phyloP scores from a whole-genome alignment of 2,888 invertebrate species.

The Lochmaea crataegi region DNA sequence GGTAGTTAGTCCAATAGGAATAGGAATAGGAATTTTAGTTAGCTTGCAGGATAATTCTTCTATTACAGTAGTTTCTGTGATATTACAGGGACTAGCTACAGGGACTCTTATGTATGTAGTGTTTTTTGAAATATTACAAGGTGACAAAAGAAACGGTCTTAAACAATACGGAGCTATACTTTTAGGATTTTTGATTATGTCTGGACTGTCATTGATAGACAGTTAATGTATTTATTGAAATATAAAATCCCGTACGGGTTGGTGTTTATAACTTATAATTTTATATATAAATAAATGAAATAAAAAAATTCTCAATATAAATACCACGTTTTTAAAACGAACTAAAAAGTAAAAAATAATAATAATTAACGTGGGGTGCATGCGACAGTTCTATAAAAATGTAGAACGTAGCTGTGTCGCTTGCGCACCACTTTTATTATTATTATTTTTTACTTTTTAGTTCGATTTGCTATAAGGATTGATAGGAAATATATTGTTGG shows the following conservation, averaged over 20 bases:
- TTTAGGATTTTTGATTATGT: conserved; percentile 79
- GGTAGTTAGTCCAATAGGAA: conserved; percentile 83
- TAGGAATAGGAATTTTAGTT: conserved; percentile 78
- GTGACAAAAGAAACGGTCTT: conserved; percentile 70
- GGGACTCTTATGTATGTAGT: conserved; percentile 95
- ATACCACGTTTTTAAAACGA: too few relatives aligned
- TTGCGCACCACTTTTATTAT: too few relatives aligned
- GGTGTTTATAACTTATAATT: neutral
- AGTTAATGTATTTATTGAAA: too few relatives aligned
- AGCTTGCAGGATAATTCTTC: conserved; percentile 71
- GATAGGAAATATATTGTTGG: too few relatives aligned
- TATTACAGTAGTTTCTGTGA: conserved; percentile 73
- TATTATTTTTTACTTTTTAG: too few relatives aligned
- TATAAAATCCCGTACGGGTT: neutral
- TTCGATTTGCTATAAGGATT: too few relatives aligned
- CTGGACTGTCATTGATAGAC: conserved; percentile 62
- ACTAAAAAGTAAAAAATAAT: too few relatives aligned
- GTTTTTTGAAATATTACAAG: conserved; percentile 92
- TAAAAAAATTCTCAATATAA: neutral
- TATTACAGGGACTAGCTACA: conserved; percentile 86
- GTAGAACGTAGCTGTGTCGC: too few relatives aligned
- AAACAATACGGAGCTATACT: conserved; percentile 75
- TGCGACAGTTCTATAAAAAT: too few relatives aligned
- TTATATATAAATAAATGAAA: neutral
- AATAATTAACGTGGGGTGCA: too few relatives aligned